A percentile compares a stretch with the other conserved stretches of the same genome.
These are phyloP conservation scores for Gambusia affinis DNA, from an alignment of 2,113 vertebrate genomes.

Conservation along the genomic window DNA sequence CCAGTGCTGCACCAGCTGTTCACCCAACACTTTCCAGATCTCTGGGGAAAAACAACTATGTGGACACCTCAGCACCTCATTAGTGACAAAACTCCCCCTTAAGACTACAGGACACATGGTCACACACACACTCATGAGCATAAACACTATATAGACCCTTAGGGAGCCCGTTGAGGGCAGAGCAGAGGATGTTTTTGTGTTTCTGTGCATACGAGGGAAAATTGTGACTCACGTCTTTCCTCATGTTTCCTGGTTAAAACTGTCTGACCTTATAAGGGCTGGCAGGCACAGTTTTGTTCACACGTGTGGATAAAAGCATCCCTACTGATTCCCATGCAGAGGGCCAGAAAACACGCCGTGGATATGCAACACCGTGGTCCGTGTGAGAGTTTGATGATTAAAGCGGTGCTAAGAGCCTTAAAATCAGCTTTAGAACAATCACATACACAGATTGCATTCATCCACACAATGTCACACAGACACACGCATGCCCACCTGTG, in stretches of 20 bases:
- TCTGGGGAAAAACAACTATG: constrained; percentile 39
- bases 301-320: constrained; percentile 9
- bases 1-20: constrained; percentile 42
- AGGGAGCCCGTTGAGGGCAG: constrained; percentile 32
- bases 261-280: constrained; percentile 63
- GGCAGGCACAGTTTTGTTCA: constrained; percentile 26
- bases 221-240: constrained; percentile 64
- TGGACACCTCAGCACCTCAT: constrained; percentile 59
- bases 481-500: neutral
- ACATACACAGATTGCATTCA: neutral
- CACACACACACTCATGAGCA: constrained; percentile 7
- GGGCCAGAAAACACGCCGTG: constrained; percentile 31
- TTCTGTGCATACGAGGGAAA: constrained; percentile 50
- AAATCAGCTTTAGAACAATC: constrained; percentile 24
- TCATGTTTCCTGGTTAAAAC: constrained; percentile 62
- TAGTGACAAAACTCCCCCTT: constrained; percentile 34
- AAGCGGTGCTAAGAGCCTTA: constrained; percentile 41
- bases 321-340: constrained; percentile 41
- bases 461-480: neutral
- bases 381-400: constrained; percentile 42
- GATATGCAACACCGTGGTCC: constrained; percentile 41
- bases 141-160: constrained; percentile 26
- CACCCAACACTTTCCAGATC: constrained; percentile 25
- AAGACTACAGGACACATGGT: constrained; percentile 22
- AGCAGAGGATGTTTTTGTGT: constrained; percentile 67